Percentiles rank a stretch among this genome's conserved stretches.
These are phyloP conservation scores for Aurelia sp. DNA, from an alignment of 30 jellyfish, hydroid and myxozoan species.

Conservation along the genomic window DNA sequence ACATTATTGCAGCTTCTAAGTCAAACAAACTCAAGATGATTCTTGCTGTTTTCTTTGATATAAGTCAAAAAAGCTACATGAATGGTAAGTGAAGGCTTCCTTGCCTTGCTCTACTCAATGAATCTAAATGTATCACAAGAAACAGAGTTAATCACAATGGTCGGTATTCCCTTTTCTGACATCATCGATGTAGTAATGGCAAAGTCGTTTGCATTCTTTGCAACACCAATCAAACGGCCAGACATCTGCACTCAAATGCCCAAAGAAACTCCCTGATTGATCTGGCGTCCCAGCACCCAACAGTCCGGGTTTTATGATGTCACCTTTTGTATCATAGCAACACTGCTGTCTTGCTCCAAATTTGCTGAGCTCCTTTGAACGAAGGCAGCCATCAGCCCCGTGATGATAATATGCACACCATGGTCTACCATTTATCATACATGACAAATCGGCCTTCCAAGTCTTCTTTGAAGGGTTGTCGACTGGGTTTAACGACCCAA, in stretches of 20 bases:
- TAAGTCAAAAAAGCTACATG: too few species aligned
- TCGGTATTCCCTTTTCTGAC: slow-evolving; percentile 36
- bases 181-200: slow-evolving; percentile 26
- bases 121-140: too few species aligned
- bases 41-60: too few species aligned
- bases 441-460: slow-evolving; percentile 31
- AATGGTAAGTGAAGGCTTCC: too few species aligned
- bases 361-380: slow-evolving; percentile 18
- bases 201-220: slow-evolving; percentile 11
- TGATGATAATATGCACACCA: slow-evolving; percentile 21
- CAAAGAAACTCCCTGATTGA: neutral
- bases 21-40: too few species aligned
- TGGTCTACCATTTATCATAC: slow-evolving; percentile 13
- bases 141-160: neutral
- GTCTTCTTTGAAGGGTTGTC: slow-evolving; percentile 16
- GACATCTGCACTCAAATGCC: slow-evolving; percentile 13
- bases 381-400: slow-evolving; percentile 57
- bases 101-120: too few species aligned
- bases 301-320: slow-evolving; percentile 18
- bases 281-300: slow-evolving; percentile 61
- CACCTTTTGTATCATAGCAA: slow-evolving; percentile 36
- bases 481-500: neutral
- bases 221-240: slow-evolving; percentile 27
- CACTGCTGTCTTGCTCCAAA: slow-evolving; percentile 61
- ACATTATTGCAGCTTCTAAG: too few species aligned